Conservation (phyloP, 2,113 vertebrate species). For the Eidolon helvum region DNA sequence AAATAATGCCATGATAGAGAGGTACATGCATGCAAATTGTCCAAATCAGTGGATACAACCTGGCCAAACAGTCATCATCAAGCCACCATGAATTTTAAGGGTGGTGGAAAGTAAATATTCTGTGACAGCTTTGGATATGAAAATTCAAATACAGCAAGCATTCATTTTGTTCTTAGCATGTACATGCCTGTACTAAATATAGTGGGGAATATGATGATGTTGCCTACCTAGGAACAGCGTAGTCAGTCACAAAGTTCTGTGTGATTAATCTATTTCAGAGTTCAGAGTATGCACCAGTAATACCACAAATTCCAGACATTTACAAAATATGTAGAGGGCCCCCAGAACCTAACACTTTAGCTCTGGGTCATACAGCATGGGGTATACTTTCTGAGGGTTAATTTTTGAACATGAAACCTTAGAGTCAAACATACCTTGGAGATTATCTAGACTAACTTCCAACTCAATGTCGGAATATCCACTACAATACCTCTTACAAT, state of each 20-base stretch:
- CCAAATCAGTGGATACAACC: background rate
- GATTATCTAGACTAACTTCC: background rate
- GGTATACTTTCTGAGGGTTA: background rate
- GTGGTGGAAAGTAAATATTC: background rate
- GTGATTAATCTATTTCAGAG: background rate
- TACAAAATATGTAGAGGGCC: background rate
- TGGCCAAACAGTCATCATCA: background rate
- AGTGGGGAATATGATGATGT: background rate
- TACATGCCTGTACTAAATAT: background rate
- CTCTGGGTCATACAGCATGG: background rate
- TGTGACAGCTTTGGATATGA: background rate
- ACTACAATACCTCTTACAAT: background rate
- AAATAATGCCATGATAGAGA: background rate
- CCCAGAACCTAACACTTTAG: background rate
- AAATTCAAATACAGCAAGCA: background rate
- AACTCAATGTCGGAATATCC: background rate
- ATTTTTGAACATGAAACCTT: conserved; percentile 13
- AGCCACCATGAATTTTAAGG: background rate
- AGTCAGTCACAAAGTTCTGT: background rate
- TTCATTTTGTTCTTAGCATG: background rate
- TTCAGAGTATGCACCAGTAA: background rate
- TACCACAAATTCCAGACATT: background rate
- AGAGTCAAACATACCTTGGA: background rate
- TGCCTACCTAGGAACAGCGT: background rate
- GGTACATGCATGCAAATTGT: background rate